These are phyloP conservation scores for Belonocnema kinseyi DNA, from an alignment of 1,140 invertebrate genomes.

Conservation along the genomic window DNA sequence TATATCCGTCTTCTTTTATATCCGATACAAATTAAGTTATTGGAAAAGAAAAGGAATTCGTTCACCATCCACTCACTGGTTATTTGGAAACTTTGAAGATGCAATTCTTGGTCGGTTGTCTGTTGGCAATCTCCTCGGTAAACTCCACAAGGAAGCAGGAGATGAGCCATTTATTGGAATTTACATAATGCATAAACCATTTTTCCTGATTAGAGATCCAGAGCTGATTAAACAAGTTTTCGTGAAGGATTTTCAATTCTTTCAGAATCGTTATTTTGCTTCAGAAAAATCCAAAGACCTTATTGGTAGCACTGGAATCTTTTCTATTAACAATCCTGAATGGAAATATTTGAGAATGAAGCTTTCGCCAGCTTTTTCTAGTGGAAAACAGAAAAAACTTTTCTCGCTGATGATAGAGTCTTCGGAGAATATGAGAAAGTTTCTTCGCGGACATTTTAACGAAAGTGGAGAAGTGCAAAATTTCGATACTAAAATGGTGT, in stretches of 20 bases:
- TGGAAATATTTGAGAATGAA: slow-evolving; percentile 71
- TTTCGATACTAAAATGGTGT: slow-evolving; percentile 59
- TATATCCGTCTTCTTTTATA: slow-evolving; percentile 38
- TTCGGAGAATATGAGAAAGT: slow-evolving; percentile 48
- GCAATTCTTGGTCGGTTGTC: slow-evolving; percentile 41
- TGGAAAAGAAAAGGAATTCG: slow-evolving; percentile 57
- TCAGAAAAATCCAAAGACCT: slow-evolving; percentile 47
- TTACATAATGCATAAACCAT: slow-evolving; percentile 63
- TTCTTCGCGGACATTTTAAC: slow-evolving; percentile 42
- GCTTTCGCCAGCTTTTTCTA: slow-evolving; percentile 74
- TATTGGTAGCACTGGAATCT: slow-evolving; percentile 54
- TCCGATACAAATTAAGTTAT: slow-evolving; percentile 52
- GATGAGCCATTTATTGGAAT: slow-evolving; percentile 53
- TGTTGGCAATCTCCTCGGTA: slow-evolving; percentile 63
- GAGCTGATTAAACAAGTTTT: slow-evolving; percentile 66
- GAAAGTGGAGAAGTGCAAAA: slow-evolving; percentile 12
- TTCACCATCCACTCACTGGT: slow-evolving; percentile 45
- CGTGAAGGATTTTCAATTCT: slow-evolving; percentile 75
- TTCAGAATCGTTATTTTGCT: slow-evolving; percentile 68
- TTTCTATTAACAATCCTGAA: slow-evolving; percentile 56
- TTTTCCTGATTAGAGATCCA: slow-evolving; percentile 53
- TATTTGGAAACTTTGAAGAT: slow-evolving; percentile 61
- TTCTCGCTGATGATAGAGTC: slow-evolving; percentile 70
- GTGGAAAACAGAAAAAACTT: slow-evolving; percentile 73
- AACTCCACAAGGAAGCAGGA: slow-evolving; percentile 42